Conservation (phyloP, 2,888 invertebrate genomes). For the Drosophila monieri region DNA sequence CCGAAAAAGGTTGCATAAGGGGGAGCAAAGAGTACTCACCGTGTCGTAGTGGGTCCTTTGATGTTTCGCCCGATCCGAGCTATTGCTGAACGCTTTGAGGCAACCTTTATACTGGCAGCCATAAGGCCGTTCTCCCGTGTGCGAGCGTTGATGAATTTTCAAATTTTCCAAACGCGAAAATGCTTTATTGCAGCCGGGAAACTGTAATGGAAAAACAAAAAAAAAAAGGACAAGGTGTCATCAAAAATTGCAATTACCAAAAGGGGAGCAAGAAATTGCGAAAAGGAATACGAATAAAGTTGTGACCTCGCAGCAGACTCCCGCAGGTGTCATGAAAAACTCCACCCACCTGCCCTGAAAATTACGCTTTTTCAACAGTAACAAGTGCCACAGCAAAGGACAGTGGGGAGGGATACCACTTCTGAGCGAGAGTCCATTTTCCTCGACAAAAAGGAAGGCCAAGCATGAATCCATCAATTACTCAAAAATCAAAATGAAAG, state of each 20-base stretch:
- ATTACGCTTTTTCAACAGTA: constrained; percentile 41
- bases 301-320: constrained; percentile 41
- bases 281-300: constrained; percentile 31
- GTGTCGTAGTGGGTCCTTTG: constrained; percentile 99
- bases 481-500: constrained; percentile 52
- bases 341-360: constrained; percentile 28
- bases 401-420: constrained; percentile 1
- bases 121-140: constrained; percentile 98
- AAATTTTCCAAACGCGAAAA: constrained; percentile 98
- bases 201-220: constrained; percentile 86
- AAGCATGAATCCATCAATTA: constrained; percentile 47
- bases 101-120: constrained; percentile 96
- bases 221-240: constrained; percentile 42
- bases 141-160: constrained; percentile 98
- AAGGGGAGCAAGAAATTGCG: constrained; percentile 3
- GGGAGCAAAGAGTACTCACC: constrained; percentile 86
- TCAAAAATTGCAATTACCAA: constrained; percentile 49
- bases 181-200: constrained; percentile 96
- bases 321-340: constrained; percentile 30
- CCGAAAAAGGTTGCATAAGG: neutral
- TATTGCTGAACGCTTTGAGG: constrained; percentile 98
- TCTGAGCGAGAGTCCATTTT: constrained; percentile 32
- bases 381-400: constrained; percentile 33
- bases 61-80: constrained; percentile 99
- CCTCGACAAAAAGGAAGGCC: constrained; percentile 8